A percentile compares a stretch with the other conserved stretches of the same genome.
Conservation (phyloP, 2,113 vertebrate genomes). For the Mustelus asterias region DNA sequence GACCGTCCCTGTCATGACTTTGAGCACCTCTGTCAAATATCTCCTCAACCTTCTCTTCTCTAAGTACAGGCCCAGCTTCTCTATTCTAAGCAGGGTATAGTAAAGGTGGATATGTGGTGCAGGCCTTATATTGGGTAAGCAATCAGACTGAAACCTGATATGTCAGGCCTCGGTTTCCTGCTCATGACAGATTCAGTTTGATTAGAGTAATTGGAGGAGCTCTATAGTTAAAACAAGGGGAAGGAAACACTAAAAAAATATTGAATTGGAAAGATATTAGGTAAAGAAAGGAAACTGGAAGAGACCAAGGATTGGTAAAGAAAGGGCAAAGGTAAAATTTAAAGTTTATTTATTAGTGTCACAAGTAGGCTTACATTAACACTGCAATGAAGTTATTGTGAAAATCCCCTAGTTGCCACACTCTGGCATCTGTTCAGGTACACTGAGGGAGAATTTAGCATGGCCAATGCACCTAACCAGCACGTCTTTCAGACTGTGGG, state of each 20-base stretch:
- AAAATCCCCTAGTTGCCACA: too few species aligned
- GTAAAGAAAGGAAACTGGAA: background rate
- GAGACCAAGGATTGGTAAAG: background rate
- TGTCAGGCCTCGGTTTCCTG: background rate
- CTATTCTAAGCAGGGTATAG: background rate
- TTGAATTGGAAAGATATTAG: background rate
- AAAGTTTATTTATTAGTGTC: too few species aligned
- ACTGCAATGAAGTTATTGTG: too few species aligned
- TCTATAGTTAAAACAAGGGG: background rate
- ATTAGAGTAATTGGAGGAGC: background rate
- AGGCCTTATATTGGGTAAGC: background rate
- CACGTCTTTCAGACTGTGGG: too few species aligned
- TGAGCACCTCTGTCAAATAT: too few species aligned
- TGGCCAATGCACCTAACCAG: too few species aligned
- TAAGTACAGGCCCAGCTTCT: background rate
- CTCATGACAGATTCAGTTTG: background rate
- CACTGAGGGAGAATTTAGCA: too few species aligned
- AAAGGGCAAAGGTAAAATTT: background rate
- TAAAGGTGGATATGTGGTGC: background rate
- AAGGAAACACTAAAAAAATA: background rate
- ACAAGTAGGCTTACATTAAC: too few species aligned
- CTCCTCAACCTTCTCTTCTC: background rate
- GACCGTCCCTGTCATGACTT: too few species aligned
- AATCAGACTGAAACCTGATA: background rate
- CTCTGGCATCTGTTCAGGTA: too few species aligned